A percentile compares a stretch with the other conserved stretches of the same genome.
phyloP scores from a whole-genome alignment of 2,888 invertebrate species.

The Galerucella calmariensis region DNA sequence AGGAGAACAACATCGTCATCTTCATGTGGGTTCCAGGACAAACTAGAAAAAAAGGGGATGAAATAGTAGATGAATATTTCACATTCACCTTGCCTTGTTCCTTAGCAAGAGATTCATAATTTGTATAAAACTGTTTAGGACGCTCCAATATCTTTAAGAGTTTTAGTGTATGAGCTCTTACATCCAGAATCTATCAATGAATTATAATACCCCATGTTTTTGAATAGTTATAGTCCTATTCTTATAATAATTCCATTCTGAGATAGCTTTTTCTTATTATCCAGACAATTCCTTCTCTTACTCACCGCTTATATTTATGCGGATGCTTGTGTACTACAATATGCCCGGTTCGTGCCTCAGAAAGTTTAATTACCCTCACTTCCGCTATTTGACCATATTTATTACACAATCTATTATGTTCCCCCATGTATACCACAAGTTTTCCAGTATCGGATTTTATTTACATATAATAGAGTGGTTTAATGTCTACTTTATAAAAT shows the following conservation, averaged over 20 bases:
- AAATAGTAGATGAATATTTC: too few species aligned
- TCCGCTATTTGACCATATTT: conserved; percentile 29
- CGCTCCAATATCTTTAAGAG: too few species aligned
- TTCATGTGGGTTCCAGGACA: too few species aligned
- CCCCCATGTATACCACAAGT: not conserved
- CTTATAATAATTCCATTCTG: not conserved
- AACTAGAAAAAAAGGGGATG: too few species aligned
- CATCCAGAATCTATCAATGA: too few species aligned
- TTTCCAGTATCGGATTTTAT: not conserved
- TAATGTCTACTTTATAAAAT: not conserved
- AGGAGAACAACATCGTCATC: too few species aligned
- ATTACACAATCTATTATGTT: conserved; percentile 20
- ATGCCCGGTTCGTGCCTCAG: conserved; percentile 27
- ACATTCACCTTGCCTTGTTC: too few species aligned
- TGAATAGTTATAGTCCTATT: not conserved
- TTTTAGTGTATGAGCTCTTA: too few species aligned
- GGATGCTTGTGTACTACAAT: conserved; percentile 19
- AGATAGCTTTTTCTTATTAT: not conserved
- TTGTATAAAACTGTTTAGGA: too few species aligned
- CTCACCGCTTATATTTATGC: not conserved
- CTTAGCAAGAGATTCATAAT: too few species aligned
- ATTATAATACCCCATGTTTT: not conserved
- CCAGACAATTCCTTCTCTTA: not conserved
- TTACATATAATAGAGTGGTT: not conserved
- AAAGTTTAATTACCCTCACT: conserved; percentile 30